Evolutionary conservation across 2,797 vertebrate species (phyloP).

Genomic region (Hephaestus fuliginosus): DNA sequence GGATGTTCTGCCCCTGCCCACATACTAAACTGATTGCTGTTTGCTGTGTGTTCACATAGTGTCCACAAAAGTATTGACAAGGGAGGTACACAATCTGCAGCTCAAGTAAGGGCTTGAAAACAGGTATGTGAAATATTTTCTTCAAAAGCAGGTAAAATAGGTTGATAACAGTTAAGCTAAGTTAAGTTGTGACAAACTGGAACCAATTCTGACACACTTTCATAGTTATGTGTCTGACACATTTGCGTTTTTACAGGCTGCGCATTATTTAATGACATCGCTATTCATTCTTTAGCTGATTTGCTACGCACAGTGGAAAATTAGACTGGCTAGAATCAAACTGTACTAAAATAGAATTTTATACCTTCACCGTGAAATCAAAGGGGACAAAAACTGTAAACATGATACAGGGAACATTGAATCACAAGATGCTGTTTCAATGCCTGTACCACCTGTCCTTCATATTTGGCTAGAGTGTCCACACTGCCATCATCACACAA

Average conservation of each 20-base stretch:
- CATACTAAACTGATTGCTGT: slow-evolving; percentile 23
- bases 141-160: slow-evolving; percentile 13
- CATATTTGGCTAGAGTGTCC: slow-evolving; percentile 67
- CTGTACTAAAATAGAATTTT: slow-evolving; percentile 40
- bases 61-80: slow-evolving; percentile 39
- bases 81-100: slow-evolving; percentile 48
- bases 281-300: slow-evolving; percentile 18
- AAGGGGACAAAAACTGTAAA: slow-evolving; percentile 69
- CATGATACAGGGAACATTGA: slow-evolving; percentile 64
- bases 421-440: slow-evolving; percentile 52
- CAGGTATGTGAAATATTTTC: neutral
- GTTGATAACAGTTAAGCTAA: slow-evolving; percentile 8
- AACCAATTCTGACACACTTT: slow-evolving; percentile 8
- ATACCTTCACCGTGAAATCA: slow-evolving; percentile 42
- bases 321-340: slow-evolving; percentile 45
- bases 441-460: slow-evolving; percentile 57
- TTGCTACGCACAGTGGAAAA: slow-evolving; percentile 43
- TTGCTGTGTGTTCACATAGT: slow-evolving; percentile 46
- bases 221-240: slow-evolving; percentile 10
- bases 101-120: slow-evolving; percentile 50
- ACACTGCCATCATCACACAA: slow-evolving; percentile 10
- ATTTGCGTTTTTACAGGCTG: slow-evolving; percentile 37
- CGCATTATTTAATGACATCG: slow-evolving; percentile 18
- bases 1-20: slow-evolving; percentile 31
- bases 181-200: slow-evolving; percentile 10